phyloP scores from a whole-genome alignment of 2,888 invertebrate species.

The Lacanobia oleracea region DNA sequence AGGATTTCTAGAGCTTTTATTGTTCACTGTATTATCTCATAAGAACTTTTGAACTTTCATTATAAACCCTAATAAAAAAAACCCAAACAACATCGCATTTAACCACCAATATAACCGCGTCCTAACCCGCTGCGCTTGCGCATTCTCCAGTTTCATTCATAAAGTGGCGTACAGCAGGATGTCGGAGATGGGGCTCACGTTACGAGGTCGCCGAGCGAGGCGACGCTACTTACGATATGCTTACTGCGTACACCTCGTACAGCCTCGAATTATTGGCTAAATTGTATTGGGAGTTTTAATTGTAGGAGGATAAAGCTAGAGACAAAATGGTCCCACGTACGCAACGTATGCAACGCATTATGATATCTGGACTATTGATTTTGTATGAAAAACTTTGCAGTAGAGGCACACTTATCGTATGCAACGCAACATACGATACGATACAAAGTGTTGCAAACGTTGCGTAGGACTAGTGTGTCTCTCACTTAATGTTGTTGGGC shows the following conservation, averaged over 20 bases:
- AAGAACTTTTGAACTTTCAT: no score
- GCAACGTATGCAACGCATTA: no score
- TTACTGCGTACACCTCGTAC: slow-evolving; percentile 4
- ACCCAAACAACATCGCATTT: not conserved
- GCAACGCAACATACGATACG: no score
- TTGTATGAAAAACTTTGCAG: no score
- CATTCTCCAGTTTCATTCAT: slow-evolving; percentile 75
- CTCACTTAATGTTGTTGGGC: no score
- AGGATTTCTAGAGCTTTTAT: no score
- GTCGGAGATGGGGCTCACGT: slow-evolving; percentile 71
- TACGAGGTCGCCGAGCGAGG: slow-evolving; percentile 67
- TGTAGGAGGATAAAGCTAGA: not conserved
- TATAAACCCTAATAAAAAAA: not conserved
- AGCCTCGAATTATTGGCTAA: slow-evolving; percentile 47
- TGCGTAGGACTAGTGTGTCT: no score
- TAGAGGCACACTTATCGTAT: no score
- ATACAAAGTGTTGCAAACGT: no score
- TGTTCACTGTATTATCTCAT: no score
- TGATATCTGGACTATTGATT: no score
- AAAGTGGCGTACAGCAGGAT: slow-evolving; percentile 72
- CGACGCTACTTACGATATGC: slow-evolving; percentile 52
- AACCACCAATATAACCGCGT: slow-evolving; percentile 32
- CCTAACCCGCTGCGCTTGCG: slow-evolving; percentile 59
- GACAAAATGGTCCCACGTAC: no score
- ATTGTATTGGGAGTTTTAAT: slow-evolving; percentile 11